Percentiles rank a stretch among this genome's conserved stretches.
phyloP scores from a whole-genome alignment of 2,888 invertebrate genomes.

The Alsophila aescularia region DNA sequence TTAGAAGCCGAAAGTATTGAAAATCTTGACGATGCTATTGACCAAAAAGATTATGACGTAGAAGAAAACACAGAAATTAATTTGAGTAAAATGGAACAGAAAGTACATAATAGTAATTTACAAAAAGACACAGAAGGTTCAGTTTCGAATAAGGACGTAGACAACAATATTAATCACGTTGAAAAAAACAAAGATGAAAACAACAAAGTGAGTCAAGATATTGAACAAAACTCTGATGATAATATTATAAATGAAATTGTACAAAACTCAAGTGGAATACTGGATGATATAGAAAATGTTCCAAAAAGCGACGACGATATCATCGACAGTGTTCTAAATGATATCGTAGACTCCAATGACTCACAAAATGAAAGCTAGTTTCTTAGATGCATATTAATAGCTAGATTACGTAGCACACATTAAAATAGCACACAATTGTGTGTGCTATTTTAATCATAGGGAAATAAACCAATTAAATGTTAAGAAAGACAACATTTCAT shows the following conservation, averaged over 20 bases:
- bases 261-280: constrained; percentile 5
- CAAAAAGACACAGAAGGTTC: constrained; percentile 7
- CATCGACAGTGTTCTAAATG: constrained; percentile 42
- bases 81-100: not conserved
- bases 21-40: not conserved
- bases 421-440: too few species aligned
- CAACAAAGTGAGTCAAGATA: constrained; percentile 26
- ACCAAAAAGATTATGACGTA: not conserved
- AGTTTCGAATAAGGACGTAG: constrained; percentile 12
- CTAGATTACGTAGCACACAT: too few species aligned
- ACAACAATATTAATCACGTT: constrained; percentile 28
- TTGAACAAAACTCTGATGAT: constrained; percentile 27
- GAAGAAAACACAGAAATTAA: not conserved
- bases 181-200: constrained; percentile 14
- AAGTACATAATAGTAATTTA: not conserved
- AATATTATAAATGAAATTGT: constrained; percentile 20
- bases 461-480: not conserved
- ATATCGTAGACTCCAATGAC: constrained; percentile 29
- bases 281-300: constrained; percentile 9
- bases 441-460: not conserved
- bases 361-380: constrained; percentile 43
- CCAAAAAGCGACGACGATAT: constrained; percentile 31
- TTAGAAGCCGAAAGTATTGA: not conserved
- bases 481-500: not conserved
- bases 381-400: constrained; percentile 1